Conservation (phyloP, 2,113 vertebrate species). For the pig (Sus scrofa) region DNA sequence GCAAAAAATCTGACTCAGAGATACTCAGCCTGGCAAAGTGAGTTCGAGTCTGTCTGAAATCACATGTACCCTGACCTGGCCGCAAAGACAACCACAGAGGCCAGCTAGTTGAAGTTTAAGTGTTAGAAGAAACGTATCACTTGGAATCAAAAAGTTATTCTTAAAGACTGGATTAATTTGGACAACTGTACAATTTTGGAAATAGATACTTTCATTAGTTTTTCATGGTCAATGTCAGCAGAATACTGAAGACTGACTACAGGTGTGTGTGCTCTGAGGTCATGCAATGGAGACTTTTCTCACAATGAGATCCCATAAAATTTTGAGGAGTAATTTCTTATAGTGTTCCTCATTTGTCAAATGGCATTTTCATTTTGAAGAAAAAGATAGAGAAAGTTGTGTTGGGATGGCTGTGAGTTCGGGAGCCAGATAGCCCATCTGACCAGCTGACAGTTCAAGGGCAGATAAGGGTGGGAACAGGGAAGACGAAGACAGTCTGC, state of each 20-base stretch:
- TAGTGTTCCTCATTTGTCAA: background rate
- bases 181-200: slow-evolving; percentile 26
- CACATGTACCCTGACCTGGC: background rate
- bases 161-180: background rate
- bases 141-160: background rate
- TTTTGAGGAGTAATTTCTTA: slow-evolving; percentile 29
- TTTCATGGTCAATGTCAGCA: background rate
- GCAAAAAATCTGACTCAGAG: slow-evolving; percentile 92
- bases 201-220: background rate
- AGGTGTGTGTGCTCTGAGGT: background rate
- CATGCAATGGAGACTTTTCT: slow-evolving; percentile 26
- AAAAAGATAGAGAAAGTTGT: background rate
- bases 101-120: background rate
- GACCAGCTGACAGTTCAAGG: background rate
- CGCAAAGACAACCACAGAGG: background rate
- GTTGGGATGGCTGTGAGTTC: background rate
- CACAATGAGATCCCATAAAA: slow-evolving; percentile 53
- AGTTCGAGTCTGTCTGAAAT: slow-evolving; percentile 94
- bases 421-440: background rate
- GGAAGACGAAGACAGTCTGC: background rate
- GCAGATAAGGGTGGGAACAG: background rate
- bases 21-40: slow-evolving; percentile 94
- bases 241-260: background rate
- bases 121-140: background rate
- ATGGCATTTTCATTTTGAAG: slow-evolving; percentile 15